These are phyloP conservation scores for Seira sanloemensis DNA, from an alignment of 2,888 invertebrate genomes.

Conservation along the genomic window DNA sequence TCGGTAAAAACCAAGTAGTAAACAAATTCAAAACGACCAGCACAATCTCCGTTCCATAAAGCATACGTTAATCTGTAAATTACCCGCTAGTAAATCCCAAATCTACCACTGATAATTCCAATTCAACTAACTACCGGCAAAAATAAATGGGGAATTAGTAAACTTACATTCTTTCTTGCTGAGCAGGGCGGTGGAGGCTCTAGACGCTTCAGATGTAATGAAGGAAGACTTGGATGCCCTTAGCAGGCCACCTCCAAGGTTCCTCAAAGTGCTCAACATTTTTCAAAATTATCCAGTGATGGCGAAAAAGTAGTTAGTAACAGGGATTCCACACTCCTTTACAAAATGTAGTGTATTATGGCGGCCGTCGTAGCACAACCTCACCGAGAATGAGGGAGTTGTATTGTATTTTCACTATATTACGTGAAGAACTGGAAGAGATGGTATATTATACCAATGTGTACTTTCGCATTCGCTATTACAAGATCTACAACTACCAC, in stretches of 20 bases:
- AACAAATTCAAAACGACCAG: too few relatives aligned
- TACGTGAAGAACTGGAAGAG: conserved; percentile 30
- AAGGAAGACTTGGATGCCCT: conserved; percentile 79
- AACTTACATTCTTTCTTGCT: conserved; percentile 78
- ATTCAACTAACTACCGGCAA: background rate
- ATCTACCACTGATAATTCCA: too few relatives aligned
- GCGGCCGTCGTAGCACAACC: conserved; percentile 49
- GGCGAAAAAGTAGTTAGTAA: conserved; percentile 39
- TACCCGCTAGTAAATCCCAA: too few relatives aligned
- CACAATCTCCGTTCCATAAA: too few relatives aligned
- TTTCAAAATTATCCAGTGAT: conserved; percentile 49
- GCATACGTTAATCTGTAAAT: too few relatives aligned
- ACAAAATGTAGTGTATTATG: conserved; percentile 40
- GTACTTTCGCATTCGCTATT: background rate
- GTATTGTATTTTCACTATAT: too few relatives aligned
- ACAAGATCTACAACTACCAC: background rate
- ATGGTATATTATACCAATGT: background rate
- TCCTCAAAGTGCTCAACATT: conserved; percentile 72
- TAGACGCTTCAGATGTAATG: conserved; percentile 77
- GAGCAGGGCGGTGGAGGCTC: conserved; percentile 77
- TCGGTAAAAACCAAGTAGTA: too few relatives aligned
- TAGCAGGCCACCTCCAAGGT: conserved; percentile 78
- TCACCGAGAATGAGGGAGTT: conserved; percentile 43
- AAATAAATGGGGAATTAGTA: background rate
- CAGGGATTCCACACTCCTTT: conserved; percentile 39